Evolutionary conservation across 2,797 vertebrate species (phyloP).

Genomic region (Tinamus major): DNA sequence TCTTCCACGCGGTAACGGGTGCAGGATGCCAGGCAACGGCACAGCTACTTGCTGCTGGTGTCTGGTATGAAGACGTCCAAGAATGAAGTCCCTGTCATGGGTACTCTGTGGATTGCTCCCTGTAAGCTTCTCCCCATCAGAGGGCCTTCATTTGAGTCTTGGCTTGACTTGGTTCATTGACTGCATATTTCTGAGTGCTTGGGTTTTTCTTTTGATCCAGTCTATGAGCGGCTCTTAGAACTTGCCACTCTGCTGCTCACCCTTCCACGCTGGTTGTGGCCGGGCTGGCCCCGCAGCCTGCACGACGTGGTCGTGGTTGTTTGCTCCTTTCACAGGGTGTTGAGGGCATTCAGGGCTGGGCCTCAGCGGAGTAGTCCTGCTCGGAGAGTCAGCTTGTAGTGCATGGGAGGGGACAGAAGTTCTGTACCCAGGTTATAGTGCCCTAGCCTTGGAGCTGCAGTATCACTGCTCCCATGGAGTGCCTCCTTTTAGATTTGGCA

Average conservation of each 20-base stretch:
- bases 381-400: neutral
- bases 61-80: neutral
- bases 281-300: neutral
- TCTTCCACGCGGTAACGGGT: neutral
- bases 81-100: neutral
- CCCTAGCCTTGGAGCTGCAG: neutral
- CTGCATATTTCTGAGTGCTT: neutral
- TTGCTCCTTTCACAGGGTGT: neutral
- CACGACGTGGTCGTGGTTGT: accelerated
- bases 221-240: neutral
- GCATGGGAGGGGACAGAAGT: neutral
- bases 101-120: neutral
- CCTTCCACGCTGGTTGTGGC: neutral
- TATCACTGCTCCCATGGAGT: neutral
- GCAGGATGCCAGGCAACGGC: neutral
- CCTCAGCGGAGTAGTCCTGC: neutral
- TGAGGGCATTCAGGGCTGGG: neutral
- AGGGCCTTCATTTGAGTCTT: neutral
- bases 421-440: neutral
- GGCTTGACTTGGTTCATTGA: neutral
- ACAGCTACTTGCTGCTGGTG: neutral
- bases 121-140: neutral
- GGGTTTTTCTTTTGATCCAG: neutral
- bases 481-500: neutral
- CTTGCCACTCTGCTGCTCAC: neutral